Conservation (phyloP, 1,140 invertebrate genomes). For the Cyclargus thomasi region DNA sequence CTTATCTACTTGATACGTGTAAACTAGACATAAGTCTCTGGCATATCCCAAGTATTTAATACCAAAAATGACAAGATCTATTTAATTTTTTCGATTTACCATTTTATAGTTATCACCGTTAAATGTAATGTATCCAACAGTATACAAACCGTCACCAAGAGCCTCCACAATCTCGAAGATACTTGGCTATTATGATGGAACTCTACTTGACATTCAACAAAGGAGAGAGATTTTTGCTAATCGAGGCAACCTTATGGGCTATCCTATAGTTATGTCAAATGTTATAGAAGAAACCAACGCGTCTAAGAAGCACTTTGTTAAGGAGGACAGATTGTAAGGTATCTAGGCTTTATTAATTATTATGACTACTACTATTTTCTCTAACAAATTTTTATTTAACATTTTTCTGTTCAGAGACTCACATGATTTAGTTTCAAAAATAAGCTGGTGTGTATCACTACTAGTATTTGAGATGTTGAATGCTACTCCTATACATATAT, state of each 20-base stretch:
- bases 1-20: no score
- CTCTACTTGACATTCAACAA: conserved; percentile 34
- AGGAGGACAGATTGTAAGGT: conserved; percentile 50
- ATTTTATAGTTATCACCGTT: neutral
- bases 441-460: conserved; percentile 47
- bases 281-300: conserved; percentile 58
- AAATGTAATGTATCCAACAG: conserved; percentile 24
- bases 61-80: neutral
- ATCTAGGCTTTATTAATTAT: neutral
- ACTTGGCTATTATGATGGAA: conserved; percentile 42
- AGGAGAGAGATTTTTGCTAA: conserved; percentile 42
- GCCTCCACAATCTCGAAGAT: conserved; percentile 28
- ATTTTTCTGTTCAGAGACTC: neutral
- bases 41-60: no score
- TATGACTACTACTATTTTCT: no score
- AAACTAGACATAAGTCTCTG: no score
- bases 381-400: neutral
- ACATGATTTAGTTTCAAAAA: conserved; percentile 30
- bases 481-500: conserved; percentile 50
- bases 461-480: conserved; percentile 53
- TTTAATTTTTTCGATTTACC: neutral
- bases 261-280: conserved; percentile 49
- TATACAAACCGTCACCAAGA: conserved; percentile 42
- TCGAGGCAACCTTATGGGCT: conserved; percentile 41
- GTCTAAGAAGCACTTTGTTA: conserved; percentile 42